Base-by-base conservation (phyloP, 2,797 vertebrate species). In the Sebastes melanostomus region DNA sequence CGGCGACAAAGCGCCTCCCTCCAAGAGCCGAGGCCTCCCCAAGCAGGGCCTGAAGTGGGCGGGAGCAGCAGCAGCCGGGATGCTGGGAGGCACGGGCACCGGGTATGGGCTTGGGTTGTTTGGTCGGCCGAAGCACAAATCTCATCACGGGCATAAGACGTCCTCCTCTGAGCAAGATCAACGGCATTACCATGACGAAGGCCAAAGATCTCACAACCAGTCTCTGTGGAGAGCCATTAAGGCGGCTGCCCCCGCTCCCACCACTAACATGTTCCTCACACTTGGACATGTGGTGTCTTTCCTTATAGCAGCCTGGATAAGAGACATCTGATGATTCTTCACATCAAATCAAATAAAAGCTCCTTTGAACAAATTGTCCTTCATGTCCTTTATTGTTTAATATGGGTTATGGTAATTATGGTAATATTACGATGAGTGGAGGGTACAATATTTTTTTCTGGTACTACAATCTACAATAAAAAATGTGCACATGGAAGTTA, bases 31-130 rank as follows among this genome's bases (percentile, higher is more conserved):
- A 34, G 91, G 91, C 36, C 87, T 91, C 50, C 77, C 94, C 75
- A 94, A 90, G 70, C 84, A 91, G 14, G 94, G 95, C 6, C 77
- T 95, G 61, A 96, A 95, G 90, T 81, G 88, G 93, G 94, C 91
- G 0, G 96, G 95, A 25, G 94, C 93, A 1, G 95, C 93, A 1
- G 94, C 92, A 0, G 95, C 93, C 0, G 95, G 95, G 4, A 85
- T 93, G 1, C 58, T 95, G 38, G 96, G 95, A 0, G 94, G 95
- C 13, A 93, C 93, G 0, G 95, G 94, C 20, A 92, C 95, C 1
- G 95, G 96, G 0, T 95, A 92, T 0, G 94, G 96, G 4, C 83
- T 96, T 72, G 93, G 94, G 4, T 88, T 96, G 13, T 77, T 95
- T 0, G 93, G 94, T 4, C 92, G 46, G 74, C 68, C 87, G 18